Percentiles rank a stretch among this genome's conserved stretches.
Conservation (phyloP, 2,888 invertebrate genomes). For the Amphiduros pacificus region DNA sequence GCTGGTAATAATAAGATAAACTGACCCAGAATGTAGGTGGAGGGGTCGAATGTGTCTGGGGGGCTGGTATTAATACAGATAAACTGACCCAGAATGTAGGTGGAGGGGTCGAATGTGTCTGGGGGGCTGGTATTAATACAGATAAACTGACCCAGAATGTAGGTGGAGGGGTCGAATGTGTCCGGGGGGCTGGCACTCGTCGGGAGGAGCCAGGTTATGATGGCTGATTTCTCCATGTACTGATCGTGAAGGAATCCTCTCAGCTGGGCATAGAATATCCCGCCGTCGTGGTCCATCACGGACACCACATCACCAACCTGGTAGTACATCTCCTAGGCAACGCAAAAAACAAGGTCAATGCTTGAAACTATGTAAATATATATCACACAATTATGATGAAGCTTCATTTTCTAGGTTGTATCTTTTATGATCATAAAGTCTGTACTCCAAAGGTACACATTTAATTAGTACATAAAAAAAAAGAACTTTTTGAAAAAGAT, state of each 20-base stretch:
- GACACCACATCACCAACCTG: constrained; percentile 91
- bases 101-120: constrained; percentile 80
- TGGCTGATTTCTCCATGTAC: constrained; percentile 90
- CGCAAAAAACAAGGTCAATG: too few relatives aligned
- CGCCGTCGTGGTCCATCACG: constrained; percentile 71
- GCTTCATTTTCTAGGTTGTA: too few relatives aligned
- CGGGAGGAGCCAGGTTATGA: constrained; percentile 87
- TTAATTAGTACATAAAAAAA: too few relatives aligned
- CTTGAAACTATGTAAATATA: too few relatives aligned
- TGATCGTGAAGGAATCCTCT: constrained; percentile 87
- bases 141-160: constrained; percentile 72
- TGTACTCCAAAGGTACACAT: too few relatives aligned
- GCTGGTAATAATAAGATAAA: constrained; percentile 62
- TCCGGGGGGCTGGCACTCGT: constrained; percentile 78
- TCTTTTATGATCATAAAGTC: too few relatives aligned
- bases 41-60: constrained; percentile 79
- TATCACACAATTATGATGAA: too few relatives aligned
- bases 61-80: constrained; percentile 65
- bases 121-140: constrained; percentile 67
- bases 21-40: constrained; percentile 83
- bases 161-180: constrained; percentile 83
- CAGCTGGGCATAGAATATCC: constrained; percentile 85
- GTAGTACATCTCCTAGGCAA: constrained; percentile 67
- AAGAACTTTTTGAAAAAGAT: too few relatives aligned
- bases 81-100: constrained; percentile 78